Evolutionary conservation across 2,888 invertebrate species (phyloP).

Genomic region (Drosophila testacea): DNA sequence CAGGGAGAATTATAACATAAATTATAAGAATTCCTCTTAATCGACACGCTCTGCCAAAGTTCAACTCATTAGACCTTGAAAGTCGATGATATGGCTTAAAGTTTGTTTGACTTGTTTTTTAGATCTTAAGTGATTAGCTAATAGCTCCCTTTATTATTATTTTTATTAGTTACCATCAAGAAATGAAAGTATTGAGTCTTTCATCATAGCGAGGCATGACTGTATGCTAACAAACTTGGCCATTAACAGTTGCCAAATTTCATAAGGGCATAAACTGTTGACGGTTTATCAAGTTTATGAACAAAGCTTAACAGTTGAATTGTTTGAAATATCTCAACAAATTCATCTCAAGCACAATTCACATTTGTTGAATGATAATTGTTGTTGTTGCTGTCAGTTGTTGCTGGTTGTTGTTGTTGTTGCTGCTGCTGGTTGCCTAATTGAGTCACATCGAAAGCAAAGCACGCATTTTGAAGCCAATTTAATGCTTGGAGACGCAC

Average conservation of each 20-base stretch:
- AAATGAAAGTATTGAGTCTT: not conserved
- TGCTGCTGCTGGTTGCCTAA: constrained; percentile 49
- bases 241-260: constrained; percentile 17
- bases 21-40: no score
- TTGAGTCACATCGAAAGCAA: constrained; percentile 58
- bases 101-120: not conserved
- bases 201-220: not conserved
- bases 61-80: not conserved
- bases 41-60: constrained; percentile 5
- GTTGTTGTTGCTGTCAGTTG: constrained; percentile 7
- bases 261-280: constrained; percentile 15
- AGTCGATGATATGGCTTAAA: constrained; percentile 1
- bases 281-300: constrained; percentile 33
- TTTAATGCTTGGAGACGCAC: constrained; percentile 62
- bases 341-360: constrained; percentile 25
- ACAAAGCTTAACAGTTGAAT: constrained; percentile 26
- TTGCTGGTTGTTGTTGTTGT: constrained; percentile 16
- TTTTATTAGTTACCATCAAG: no score
- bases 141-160: no score
- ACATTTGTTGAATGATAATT: constrained; percentile 22
- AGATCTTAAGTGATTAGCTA: no score
- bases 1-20: no score
- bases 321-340: constrained; percentile 22
- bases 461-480: constrained; percentile 43
- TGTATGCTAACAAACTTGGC: constrained; percentile 15